Evolutionary conservation across 2,888 invertebrate genomes (phyloP), one percentile per base, ranked within the genome.

Genomic region (Lottia gigantea): DNA sequence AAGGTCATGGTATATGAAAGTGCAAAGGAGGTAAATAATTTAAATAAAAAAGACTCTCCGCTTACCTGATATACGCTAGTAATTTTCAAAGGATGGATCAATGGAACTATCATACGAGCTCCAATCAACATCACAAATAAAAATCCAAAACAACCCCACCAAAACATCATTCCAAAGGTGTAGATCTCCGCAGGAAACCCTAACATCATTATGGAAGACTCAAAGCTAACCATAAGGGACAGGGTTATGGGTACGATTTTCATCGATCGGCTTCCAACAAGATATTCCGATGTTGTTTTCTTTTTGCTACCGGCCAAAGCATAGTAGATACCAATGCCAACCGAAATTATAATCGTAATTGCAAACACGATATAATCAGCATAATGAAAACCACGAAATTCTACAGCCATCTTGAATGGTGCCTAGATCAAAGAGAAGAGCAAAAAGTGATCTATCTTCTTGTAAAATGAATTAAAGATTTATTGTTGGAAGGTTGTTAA

Each of bases 241-340:
- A 88, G 80, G 25, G 87, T 83, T 16, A 87, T 86, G 16, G 88
- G 88, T 63, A 88, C 80, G 49, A 87, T 82, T 49, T 83, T 78
- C 83, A 88, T 85, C 19, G 81, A 78, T 62, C 87, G 79, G 61
- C 86, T 77, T 12, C 87, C 88, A 62, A 88, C 84, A 25, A 89
- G 80, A 64, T 88, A 84, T 72, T 89, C 88, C 62, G 82, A 82
- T 26, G 86, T 87, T 7, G 87, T 93, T 88, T 78, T 92, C 85
- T 91, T 89, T 78, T 89, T 90, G 80, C 89, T 78, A 40, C 80
- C 91, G 45, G 90, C 90, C 80, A 91, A 91, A 83, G 91, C 88
- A 82, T 86, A 87, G 74, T 84, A 88, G 19, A 88, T 69, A 0
- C 89, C 88, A 64, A 88, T 87, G 7, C 85, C 79, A 12, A 87